phyloP scores from a whole-genome alignment of 2,113 vertebrate genomes.

The rabbit (Oryctolagus cuniculus) region mOryCun1.1 NC_091434.1:35673001-35673500 shows the following conservation, averaged over 20 bases:
- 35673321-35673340: not conserved
- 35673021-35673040: not conserved
- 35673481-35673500: no score
- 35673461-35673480: no score
- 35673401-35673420: no score
- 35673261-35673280: not conserved
- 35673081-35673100: not conserved
- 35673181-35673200: not conserved
- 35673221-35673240: not conserved
- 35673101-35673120: not conserved
- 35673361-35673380: no score
- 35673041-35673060: not conserved
- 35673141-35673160: not conserved
- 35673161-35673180: not conserved
- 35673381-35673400: no score
- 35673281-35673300: not conserved
- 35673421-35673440: no score
- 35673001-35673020: not conserved
- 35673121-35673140: slow-evolving; percentile 1
- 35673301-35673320: not conserved
- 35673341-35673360: no score
- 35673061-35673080: slow-evolving; percentile 1
- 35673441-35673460: no score
- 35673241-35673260: not conserved
- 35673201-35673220: not conserved